Evolutionary conservation across 1,140 invertebrate genomes (phyloP).

Genomic region (Chlorops oryzae): DNA sequence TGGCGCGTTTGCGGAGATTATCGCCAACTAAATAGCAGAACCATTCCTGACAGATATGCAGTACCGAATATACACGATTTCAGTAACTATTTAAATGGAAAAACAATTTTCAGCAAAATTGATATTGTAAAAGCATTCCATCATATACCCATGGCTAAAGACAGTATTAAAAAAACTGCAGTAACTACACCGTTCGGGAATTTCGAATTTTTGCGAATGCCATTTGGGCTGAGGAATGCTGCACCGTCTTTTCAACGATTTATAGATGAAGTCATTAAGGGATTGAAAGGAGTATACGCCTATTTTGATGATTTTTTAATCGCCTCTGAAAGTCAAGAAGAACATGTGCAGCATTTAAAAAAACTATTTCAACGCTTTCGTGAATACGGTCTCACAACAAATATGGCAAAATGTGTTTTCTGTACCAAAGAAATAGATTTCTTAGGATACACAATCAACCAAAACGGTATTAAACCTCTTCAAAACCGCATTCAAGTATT

Average conservation of each 20-base stretch:
- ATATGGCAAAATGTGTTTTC: slow-evolving; percentile 30
- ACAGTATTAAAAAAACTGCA: too few species aligned
- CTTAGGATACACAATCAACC: too few species aligned
- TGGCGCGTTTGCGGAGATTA: slow-evolving; percentile 17
- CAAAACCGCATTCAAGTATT: background rate
- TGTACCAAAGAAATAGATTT: slow-evolving; percentile 10
- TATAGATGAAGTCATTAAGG: slow-evolving; percentile 48
- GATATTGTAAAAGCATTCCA: too few species aligned
- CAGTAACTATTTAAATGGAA: slow-evolving; percentile 10
- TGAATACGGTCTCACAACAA: slow-evolving; percentile 31
- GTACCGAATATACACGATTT: slow-evolving; percentile 14
- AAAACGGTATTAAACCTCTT: too few species aligned
- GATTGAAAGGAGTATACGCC: slow-evolving; percentile 33
- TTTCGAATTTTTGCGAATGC: too few species aligned
- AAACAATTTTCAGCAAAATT: slow-evolving; percentile 13
- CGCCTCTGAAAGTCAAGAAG: slow-evolving; percentile 23
- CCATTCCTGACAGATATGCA: slow-evolving; percentile 10
- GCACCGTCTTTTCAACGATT: slow-evolving; percentile 52
- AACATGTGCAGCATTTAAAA: slow-evolving; percentile 30
- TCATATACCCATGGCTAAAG: too few species aligned
- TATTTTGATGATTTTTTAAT: slow-evolving; percentile 54
- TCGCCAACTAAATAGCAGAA: slow-evolving; percentile 8
- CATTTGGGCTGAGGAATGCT: too few species aligned
- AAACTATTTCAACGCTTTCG: slow-evolving; percentile 21
- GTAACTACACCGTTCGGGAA: too few species aligned